Evolutionary conservation across 30 jellyfish, hydroid and myxozoan species (phyloP), one percentile per base, ranked within the genome.

Genomic region (Sanderia malayensis): DNA sequence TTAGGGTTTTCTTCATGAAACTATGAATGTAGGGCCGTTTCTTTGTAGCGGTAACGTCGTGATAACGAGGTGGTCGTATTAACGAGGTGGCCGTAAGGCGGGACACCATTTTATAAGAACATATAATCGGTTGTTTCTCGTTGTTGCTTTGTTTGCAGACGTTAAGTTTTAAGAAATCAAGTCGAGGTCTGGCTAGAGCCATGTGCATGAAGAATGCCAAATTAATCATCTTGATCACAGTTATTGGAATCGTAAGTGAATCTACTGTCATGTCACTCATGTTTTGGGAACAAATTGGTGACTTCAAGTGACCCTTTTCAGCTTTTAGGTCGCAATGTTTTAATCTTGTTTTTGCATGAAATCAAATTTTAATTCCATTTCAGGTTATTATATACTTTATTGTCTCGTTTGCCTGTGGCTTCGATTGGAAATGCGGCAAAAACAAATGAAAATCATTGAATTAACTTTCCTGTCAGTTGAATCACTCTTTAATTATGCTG

Each of bases 361-460:
- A n/a, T n/a, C n/a, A n/a, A n/a, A n/a, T n/a, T n/a, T n/a, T n/a
- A n/a, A n/a, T n/a, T n/a, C n/a, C 28, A 20, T 83, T 65, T 20
- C 70, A 86, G 96, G 83, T 86, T 47, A 22, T 78, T 58, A 71
- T 86, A 22, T 75, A 76, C 29, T 76, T 86, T 65, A 70, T 86
- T 65, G 92, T 86, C 28, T 86, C 86, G 45, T 87, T 86, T 31
- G 86, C 96, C 4, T 86, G 96, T 32, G 96, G 96, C 57, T 76
- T 86, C 44, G 83, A 86, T 33, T 86, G 96, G 96, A 76, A 76
- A 76, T 76, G 88, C 58, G 73, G 79, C 73, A 76, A 49, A 19
- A 47, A 46, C 9, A 37, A 31, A 28, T 29, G 6, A 32, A 22
- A 6, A 58, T 22, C 27, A 21, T 2, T 4, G 10, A 11, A 21